Conservation (phyloP, 2,888 invertebrate genomes). For the Ferrisia virgata region DNA sequence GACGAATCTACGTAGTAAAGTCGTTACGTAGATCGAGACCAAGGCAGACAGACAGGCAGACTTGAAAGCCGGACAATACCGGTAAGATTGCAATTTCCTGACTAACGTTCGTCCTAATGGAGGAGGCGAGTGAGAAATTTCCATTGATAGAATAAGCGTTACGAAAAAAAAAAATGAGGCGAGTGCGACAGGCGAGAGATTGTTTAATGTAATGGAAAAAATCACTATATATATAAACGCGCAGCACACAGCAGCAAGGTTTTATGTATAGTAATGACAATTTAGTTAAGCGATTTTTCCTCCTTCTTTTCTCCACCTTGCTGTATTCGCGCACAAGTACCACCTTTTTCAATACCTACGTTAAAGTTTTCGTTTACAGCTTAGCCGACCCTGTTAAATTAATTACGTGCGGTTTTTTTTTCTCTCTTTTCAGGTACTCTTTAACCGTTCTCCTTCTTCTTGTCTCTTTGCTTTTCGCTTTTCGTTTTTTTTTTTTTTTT, state of each 20-base stretch:
- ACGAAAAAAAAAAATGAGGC: background rate
- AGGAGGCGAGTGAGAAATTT: background rate
- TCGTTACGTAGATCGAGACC: background rate
- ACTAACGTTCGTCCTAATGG: conserved; percentile 5
- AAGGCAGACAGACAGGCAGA: background rate
- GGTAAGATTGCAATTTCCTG: background rate
- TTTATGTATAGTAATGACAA: background rate
- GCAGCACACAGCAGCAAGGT: too few relatives aligned
- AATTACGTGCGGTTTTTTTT: background rate
- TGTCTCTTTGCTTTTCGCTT: background rate
- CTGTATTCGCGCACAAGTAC: background rate
- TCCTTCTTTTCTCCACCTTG: background rate
- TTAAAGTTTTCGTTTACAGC: background rate
- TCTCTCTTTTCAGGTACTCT: background rate
- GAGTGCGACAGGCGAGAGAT: background rate
- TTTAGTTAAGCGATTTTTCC: background rate
- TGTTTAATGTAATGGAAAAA: conserved; percentile 17
- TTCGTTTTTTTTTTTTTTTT: background rate
- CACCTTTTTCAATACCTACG: background rate
- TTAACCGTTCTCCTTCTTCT: background rate
- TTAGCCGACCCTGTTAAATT: background rate
- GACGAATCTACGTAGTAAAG: background rate
- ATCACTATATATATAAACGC: background rate
- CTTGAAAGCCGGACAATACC: background rate
- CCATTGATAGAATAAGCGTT: background rate